A percentile compares a stretch with the other conserved stretches of the same genome.
phyloP scores from a whole-genome alignment of 2,113 vertebrate genomes.

The Rhombomys opimus region DNA sequence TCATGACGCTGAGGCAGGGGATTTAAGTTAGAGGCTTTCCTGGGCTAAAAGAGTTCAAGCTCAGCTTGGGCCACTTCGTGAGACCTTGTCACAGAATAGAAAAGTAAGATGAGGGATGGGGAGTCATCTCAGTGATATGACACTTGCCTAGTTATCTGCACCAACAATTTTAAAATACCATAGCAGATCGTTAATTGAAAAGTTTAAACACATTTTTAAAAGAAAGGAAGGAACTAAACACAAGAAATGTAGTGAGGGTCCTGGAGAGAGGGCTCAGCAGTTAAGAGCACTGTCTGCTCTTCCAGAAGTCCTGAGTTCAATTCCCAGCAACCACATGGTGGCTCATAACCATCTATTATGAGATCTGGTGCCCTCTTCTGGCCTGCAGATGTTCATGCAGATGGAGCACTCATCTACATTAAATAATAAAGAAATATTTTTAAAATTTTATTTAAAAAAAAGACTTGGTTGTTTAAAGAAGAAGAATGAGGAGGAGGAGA shows the following conservation, averaged over 20 bases:
- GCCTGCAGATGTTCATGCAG: too few relatives aligned
- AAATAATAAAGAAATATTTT: too few relatives aligned
- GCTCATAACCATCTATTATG: too few relatives aligned
- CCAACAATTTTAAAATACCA: background rate
- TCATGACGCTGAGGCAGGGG: background rate
- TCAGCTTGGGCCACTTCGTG: background rate
- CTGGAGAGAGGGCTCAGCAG: too few relatives aligned
- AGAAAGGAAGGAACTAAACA: conserved; percentile 41
- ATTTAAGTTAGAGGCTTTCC: background rate
- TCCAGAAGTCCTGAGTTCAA: too few relatives aligned
- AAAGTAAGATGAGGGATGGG: background rate
- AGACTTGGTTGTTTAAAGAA: too few relatives aligned
- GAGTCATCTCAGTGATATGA: background rate
- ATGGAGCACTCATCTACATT: too few relatives aligned
- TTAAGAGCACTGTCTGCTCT: too few relatives aligned
- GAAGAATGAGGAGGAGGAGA: background rate
- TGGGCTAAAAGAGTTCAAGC: background rate
- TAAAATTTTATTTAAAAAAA: too few relatives aligned
- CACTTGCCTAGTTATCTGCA: background rate
- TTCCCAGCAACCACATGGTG: too few relatives aligned
- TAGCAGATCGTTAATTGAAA: background rate
- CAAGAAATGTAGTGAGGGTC: background rate
- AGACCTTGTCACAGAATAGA: background rate
- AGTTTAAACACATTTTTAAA: background rate
- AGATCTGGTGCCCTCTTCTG: too few relatives aligned